Evolutionary conservation across 2,888 invertebrate genomes (phyloP), one percentile per base, ranked within the genome.

Genomic region (Sinodicranocentrus sp.): DNA sequence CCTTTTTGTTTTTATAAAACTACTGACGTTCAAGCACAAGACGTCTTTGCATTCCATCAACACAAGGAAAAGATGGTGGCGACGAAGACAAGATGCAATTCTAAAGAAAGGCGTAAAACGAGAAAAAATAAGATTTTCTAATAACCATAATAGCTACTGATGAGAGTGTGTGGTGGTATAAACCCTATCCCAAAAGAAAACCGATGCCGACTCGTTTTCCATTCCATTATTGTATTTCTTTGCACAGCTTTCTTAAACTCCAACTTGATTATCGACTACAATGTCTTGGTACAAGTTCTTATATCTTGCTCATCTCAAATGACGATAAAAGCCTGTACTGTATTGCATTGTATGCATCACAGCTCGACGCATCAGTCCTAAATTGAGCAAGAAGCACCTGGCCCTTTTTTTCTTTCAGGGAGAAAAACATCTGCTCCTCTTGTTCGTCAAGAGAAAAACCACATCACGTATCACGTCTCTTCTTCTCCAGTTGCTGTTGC

Each of bases 381-480:
- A 39, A 33, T 33, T 33, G 33, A 33, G 33, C 33, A 33, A 10
- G 19, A 33, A 76, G 76, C 77, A 77, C 77, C 77, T 77, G 77
- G 77, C 77, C 39, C 48, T 48, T 76, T 77, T 54, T 67, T 75
- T 39, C 33, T 43, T 57, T 54, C 67, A 25, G 15, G 19, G 57
- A 48, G 52, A 76, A 77, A 68, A 77, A 77, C 77, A 77, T 77
- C 77, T 77, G 77, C 26, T 65, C 28, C 52, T 17, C 23, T 39
- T n/a, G 13, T 3, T 61, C 59, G 39, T 44, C 72, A 43, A 48
- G n/a, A 48, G 48, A 10, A 48, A 48, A 48, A 48, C 13, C n/a
- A n/a, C 48, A 10, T 48, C 48, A 10, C 48, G 33, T 33, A n/a
- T n/a, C n/a, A n/a, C n/a, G 33, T 10, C 33, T 33, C 10, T 33